Evolutionary conservation across 1,140 invertebrate genomes (phyloP).

Genomic region (Aricia agestis): DNA sequence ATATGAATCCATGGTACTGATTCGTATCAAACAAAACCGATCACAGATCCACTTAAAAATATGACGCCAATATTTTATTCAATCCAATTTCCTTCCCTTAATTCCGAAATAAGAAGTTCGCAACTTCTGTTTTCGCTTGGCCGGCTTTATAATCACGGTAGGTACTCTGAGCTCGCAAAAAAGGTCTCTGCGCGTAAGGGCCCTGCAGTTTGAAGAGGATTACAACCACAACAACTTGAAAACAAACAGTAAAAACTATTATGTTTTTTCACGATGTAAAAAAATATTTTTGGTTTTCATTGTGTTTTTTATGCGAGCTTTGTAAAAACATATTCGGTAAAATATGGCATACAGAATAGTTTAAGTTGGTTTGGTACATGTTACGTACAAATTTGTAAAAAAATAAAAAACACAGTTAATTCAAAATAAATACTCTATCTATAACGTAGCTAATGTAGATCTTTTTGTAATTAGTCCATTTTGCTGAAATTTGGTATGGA

Average conservation of each 20-base stretch:
- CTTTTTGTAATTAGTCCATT: too few relatives aligned
- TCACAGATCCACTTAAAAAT: background rate
- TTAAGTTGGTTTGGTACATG: too few relatives aligned
- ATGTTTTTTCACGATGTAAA: background rate
- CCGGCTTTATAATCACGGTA: background rate
- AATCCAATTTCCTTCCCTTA: background rate
- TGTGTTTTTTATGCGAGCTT: background rate
- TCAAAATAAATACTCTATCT: too few relatives aligned
- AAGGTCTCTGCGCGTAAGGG: background rate
- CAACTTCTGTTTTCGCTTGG: background rate
- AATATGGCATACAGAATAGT: too few relatives aligned
- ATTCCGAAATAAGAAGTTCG: background rate
- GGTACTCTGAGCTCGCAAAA: background rate
- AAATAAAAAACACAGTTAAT: too few relatives aligned
- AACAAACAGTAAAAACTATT: background rate
- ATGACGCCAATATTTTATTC: too few relatives aligned
- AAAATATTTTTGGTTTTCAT: background rate
- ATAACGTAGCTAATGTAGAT: too few relatives aligned
- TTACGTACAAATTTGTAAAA: too few relatives aligned
- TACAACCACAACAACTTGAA: constrained; percentile 1
- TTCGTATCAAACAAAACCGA: too few relatives aligned
- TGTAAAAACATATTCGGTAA: background rate
- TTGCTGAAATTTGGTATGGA: too few relatives aligned
- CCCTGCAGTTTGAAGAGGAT: background rate
- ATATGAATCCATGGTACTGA: too few relatives aligned